Evolutionary conservation across 1,140 invertebrate species (phyloP).

Genomic region (Gryllus bimaculatus): DNA sequence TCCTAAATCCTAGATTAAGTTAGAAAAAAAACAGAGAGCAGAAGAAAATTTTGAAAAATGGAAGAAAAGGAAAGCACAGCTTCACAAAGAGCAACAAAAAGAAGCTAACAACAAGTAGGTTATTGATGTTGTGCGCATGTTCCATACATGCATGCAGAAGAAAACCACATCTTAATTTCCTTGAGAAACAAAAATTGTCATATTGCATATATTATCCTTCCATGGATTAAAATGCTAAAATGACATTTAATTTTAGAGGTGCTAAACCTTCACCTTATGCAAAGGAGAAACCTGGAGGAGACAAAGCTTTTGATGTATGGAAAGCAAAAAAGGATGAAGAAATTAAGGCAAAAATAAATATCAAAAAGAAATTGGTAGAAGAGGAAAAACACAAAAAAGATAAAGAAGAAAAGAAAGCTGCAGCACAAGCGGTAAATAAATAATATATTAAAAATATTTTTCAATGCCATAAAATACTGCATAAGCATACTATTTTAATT

Average conservation of each 20-base stretch:
- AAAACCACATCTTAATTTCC: background rate
- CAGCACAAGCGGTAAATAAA: constrained; percentile 19
- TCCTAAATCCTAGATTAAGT: background rate
- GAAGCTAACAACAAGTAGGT: background rate
- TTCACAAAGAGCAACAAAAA: background rate
- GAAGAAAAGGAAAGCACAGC: constrained; percentile 11
- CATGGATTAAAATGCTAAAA: no score
- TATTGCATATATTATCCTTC: background rate
- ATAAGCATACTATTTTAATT: background rate
- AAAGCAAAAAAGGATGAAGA: constrained; percentile 23
- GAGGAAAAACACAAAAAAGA: background rate
- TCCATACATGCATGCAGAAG: no score
- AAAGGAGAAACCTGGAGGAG: constrained; percentile 13
- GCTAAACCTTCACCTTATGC: background rate
- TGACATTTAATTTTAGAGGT: no score
- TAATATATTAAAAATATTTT: background rate
- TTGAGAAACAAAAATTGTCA: background rate
- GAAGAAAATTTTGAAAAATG: constrained; percentile 21
- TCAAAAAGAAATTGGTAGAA: background rate
- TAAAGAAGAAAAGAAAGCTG: constrained; percentile 16
- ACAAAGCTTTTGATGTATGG: constrained; percentile 22
- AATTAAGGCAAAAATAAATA: background rate
- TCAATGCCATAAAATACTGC: background rate
- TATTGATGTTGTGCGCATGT: no score
- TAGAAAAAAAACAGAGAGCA: constrained; percentile 15